phyloP scores from a whole-genome alignment of 2,113 vertebrate species.

The Tympanuchus pallidicinctus region DNA sequence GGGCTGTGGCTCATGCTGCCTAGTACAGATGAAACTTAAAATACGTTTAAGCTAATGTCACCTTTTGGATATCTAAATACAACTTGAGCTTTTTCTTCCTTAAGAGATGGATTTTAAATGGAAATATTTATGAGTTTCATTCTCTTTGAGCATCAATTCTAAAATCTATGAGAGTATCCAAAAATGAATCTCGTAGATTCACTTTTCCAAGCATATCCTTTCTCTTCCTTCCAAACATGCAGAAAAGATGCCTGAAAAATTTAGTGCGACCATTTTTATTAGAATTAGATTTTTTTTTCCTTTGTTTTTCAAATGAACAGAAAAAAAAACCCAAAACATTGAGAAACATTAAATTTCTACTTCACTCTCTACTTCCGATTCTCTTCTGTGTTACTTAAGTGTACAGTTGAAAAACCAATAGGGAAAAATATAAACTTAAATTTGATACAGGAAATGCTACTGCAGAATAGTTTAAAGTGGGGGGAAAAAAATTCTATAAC shows the following conservation, averaged over 20 bases:
- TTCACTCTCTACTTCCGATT: neutral
- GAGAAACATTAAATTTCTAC: neutral
- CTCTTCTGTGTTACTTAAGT: neutral
- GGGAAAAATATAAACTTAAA: neutral
- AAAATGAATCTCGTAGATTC: neutral
- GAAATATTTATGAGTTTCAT: neutral
- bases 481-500: neutral
- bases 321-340: neutral
- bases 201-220: neutral
- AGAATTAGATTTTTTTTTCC: fast-evolving
- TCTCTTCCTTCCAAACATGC: neutral
- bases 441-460: neutral
- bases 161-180: neutral
- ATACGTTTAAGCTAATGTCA: neutral
- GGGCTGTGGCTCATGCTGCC: neutral
- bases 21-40: neutral
- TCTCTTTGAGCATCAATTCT: fast-evolving
- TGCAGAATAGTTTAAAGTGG: neutral
- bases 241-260: neutral
- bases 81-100: neutral
- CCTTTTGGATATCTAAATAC: neutral
- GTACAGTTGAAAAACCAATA: neutral
- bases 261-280: neutral
- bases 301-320: neutral
- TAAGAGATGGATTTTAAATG: neutral